Percentiles rank a stretch among this genome's conserved stretches.
Evolutionary conservation across 2,797 vertebrate species (phyloP).

Genomic region (Erethizon dorsatum): DNA sequence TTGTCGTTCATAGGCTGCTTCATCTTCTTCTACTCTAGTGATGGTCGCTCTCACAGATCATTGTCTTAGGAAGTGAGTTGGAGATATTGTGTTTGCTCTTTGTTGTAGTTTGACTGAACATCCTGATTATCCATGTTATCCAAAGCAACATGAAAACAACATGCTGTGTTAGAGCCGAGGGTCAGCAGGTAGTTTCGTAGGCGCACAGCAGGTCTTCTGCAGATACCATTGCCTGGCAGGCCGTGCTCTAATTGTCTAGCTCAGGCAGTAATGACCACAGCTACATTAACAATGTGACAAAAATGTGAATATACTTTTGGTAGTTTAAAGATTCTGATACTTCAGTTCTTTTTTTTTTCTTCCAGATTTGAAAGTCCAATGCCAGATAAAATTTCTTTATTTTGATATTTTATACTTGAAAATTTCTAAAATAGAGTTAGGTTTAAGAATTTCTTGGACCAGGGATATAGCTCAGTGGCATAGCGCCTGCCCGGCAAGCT

Average conservation of each 20-base stretch:
- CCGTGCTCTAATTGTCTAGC: not conserved
- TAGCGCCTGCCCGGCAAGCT: no score
- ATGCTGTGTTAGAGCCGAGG: not conserved
- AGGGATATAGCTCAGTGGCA: no score
- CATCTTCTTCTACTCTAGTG: not conserved
- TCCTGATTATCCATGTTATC: not conserved
- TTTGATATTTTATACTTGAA: constrained; percentile 40
- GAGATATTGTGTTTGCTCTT: constrained; percentile 12
- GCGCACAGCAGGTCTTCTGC: not conserved
- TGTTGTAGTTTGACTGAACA: not conserved
- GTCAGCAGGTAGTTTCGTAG: not conserved
- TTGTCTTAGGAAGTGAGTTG: not conserved
- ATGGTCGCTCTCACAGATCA: not conserved
- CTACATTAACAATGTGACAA: not conserved
- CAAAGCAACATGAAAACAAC: not conserved
- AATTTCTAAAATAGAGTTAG: constrained; percentile 17
- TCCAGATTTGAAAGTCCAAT: not conserved
- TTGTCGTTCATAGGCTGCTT: not conserved
- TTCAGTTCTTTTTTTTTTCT: not conserved
- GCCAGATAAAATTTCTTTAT: constrained; percentile 34
- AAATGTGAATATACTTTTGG: not conserved
- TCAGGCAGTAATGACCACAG: not conserved
- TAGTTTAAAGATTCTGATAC: constrained; percentile 21
- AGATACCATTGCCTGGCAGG: not conserved
- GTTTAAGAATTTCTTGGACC: constrained; percentile 53